phyloP scores from a whole-genome alignment of 2,888 invertebrate genomes.

The Drosophila cracens region DNA sequence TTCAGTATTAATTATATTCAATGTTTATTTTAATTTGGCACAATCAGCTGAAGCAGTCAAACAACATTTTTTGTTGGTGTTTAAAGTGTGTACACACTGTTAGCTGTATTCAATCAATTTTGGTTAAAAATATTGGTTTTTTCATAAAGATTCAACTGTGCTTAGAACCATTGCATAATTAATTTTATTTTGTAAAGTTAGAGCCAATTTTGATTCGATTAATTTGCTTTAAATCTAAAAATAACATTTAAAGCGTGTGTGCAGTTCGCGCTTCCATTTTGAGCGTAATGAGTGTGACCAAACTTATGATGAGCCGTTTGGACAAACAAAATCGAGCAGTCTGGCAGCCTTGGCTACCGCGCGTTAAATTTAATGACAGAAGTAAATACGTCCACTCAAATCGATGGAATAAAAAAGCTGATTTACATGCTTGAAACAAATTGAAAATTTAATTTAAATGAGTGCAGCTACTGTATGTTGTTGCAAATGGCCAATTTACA shows the following conservation, averaged over 20 bases:
- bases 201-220: no score
- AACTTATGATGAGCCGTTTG: not conserved
- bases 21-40: not conserved
- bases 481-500: slow-evolving; percentile 27
- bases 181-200: not conserved
- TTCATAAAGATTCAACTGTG: no score
- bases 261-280: not conserved
- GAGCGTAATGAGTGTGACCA: slow-evolving; percentile 26
- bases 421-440: not conserved
- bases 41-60: not conserved
- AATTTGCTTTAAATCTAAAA: not conserved
- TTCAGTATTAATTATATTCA: not conserved
- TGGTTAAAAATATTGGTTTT: not conserved
- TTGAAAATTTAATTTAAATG: slow-evolving; percentile 44
- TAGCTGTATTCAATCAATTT: not conserved
- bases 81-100: slow-evolving; percentile 22
- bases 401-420: not conserved
- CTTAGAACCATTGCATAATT: not conserved
- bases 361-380: not conserved
- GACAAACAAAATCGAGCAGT: no score
- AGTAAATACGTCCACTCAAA: not conserved
- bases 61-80: not conserved
- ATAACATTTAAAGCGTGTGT: not conserved
- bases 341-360: slow-evolving; percentile 21
- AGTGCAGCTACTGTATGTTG: slow-evolving; percentile 56